phyloP scores from a whole-genome alignment of 2,888 invertebrate genomes.

The Portevinia maculata region DNA sequence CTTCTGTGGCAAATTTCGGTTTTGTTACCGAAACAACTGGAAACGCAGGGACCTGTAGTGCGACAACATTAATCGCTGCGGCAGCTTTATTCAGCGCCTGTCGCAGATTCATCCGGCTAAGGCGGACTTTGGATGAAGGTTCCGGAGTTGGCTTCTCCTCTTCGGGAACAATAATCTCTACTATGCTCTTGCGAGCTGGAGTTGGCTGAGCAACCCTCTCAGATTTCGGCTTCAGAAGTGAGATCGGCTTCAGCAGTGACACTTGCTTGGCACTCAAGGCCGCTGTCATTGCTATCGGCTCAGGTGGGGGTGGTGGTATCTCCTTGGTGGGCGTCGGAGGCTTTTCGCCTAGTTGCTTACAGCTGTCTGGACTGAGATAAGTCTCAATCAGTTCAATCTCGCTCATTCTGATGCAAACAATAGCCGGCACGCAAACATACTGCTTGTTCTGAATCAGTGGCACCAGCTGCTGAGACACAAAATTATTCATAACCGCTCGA shows the following conservation, averaged over 20 bases:
- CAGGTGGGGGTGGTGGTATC: background rate
- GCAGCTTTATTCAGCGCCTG: slow-evolving; percentile 80
- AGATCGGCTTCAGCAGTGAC: slow-evolving; percentile 45
- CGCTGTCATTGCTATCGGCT: background rate
- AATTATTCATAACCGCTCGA: slow-evolving; percentile 76
- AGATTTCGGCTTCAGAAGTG: slow-evolving; percentile 68
- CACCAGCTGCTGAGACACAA: slow-evolving; percentile 78
- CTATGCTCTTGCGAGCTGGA: slow-evolving; percentile 20
- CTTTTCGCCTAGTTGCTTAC: slow-evolving; percentile 3
- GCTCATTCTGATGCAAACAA: slow-evolving; percentile 77
- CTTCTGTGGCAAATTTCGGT: slow-evolving; percentile 4
- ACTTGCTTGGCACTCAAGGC: slow-evolving; percentile 39
- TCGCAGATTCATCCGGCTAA: slow-evolving; percentile 80
- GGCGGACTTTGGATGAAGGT: slow-evolving; percentile 76
- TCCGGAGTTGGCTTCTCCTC: slow-evolving; percentile 37
- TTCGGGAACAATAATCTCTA: slow-evolving; percentile 31
- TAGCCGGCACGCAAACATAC: slow-evolving; percentile 76
- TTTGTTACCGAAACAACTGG: slow-evolving; percentile 1
- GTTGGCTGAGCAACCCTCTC: slow-evolving; percentile 63
- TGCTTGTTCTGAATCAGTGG: slow-evolving; percentile 77
- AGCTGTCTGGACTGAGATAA: slow-evolving; percentile 75
- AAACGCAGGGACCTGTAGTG: slow-evolving; percentile 59
- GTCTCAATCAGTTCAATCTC: slow-evolving; percentile 80
- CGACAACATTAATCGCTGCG: slow-evolving; percentile 72
- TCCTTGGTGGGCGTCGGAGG: background rate